A percentile compares a stretch with the other conserved stretches of the same genome.
These are phyloP conservation scores for Chelon labrosus DNA, from an alignment of 2,797 vertebrate genomes.

Conservation along the genomic window DNA sequence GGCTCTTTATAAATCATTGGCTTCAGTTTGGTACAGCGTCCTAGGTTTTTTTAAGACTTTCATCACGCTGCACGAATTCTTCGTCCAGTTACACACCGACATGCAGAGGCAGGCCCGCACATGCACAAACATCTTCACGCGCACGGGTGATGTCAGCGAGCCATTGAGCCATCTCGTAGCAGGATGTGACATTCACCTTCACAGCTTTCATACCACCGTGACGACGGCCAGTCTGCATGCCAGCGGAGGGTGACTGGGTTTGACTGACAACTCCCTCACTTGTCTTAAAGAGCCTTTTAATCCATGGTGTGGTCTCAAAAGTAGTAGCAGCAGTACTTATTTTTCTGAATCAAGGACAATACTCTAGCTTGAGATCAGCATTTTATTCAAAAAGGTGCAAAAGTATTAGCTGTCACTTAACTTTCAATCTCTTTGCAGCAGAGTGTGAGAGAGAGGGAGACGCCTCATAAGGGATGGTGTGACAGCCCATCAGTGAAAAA, in stretches of 20 bases:
- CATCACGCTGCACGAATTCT: background rate
- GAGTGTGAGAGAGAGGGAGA: slow-evolving; percentile 7
- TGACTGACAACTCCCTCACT: slow-evolving; percentile 56
- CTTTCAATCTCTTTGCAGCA: background rate
- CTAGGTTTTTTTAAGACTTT: background rate
- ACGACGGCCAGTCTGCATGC: slow-evolving; percentile 65
- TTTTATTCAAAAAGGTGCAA: no score
- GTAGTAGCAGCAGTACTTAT: no score
- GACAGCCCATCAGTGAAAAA: slow-evolving; percentile 53
- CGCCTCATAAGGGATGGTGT: slow-evolving; percentile 12
- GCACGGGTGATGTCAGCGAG: slow-evolving; percentile 51
- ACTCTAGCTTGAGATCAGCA: no score
- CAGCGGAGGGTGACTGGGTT: slow-evolving; percentile 42
- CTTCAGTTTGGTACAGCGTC: background rate
- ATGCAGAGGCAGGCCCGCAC: slow-evolving; percentile 25
- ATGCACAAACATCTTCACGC: slow-evolving; percentile 8
- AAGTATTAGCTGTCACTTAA: no score
- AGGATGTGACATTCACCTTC: slow-evolving; percentile 62
- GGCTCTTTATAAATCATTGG: background rate
- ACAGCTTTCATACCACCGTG: slow-evolving; percentile 54
- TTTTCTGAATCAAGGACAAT: no score
- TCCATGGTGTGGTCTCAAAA: background rate
- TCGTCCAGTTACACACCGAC: slow-evolving; percentile 23
- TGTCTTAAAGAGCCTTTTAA: slow-evolving; percentile 15
- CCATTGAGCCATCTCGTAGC: slow-evolving; percentile 45